phyloP scores from a whole-genome alignment of 2,797 vertebrate species.

The Antrozous pallidus region DNA sequence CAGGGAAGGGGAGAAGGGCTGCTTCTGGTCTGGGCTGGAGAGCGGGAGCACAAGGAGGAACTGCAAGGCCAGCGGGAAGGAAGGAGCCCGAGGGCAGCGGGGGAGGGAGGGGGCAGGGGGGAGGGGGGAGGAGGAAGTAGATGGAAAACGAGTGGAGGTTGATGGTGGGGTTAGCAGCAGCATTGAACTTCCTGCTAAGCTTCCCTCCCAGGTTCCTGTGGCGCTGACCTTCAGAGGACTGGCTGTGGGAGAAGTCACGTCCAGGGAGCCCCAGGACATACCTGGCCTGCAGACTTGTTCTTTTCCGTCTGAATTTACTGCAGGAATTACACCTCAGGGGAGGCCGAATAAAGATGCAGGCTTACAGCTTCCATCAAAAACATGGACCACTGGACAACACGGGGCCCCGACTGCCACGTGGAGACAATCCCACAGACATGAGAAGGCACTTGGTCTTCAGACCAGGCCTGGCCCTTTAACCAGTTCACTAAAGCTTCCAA shows the following conservation, averaged over 20 bases:
- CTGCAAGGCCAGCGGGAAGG: background rate
- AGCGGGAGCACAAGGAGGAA: fast-evolving
- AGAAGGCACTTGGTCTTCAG: background rate
- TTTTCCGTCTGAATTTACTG: background rate
- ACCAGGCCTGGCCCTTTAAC: fast-evolving
- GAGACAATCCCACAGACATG: fast-evolving
- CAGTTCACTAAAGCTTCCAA: fast-evolving
- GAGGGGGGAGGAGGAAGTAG: too few relatives aligned
- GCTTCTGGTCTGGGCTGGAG: background rate
- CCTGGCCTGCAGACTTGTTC: background rate
- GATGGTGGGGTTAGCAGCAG: fast-evolving
- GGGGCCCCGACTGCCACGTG: background rate
- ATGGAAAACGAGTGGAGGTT: fast-evolving
- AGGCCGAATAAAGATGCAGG: background rate
- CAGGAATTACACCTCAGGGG: background rate
- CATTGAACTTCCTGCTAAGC: background rate
- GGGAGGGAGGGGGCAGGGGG: too few relatives aligned
- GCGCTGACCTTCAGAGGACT: background rate
- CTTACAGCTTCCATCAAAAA: background rate
- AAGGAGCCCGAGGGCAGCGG: too few relatives aligned
- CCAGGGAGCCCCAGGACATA: fast-evolving
- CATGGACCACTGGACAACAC: fast-evolving
- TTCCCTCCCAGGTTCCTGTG: background rate
- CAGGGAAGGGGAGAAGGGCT: background rate
- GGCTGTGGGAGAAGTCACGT: background rate